These are phyloP conservation scores for Operophtera brumata DNA, from an alignment of 2,888 invertebrate species.

Conservation along the genomic window DNA sequence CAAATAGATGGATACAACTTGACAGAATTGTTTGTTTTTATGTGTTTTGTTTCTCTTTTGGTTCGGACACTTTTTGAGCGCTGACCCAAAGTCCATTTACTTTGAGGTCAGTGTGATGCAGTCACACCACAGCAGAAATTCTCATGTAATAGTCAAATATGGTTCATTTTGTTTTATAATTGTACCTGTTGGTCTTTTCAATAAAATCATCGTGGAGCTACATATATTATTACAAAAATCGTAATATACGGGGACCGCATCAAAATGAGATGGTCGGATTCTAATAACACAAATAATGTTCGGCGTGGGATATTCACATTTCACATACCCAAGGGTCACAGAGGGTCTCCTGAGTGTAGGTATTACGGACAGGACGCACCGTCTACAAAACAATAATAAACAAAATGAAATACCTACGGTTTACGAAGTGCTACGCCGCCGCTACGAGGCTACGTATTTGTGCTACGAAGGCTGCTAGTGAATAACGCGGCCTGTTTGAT, in stretches of 20 bases:
- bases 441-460: slow-evolving; percentile 24
- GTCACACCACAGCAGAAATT: too few relatives aligned
- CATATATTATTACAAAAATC: not conserved
- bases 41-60: too few relatives aligned
- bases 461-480: slow-evolving; percentile 26
- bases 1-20: too few relatives aligned
- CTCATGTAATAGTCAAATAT: too few relatives aligned
- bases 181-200: not conserved
- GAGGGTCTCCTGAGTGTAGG: slow-evolving; percentile 17
- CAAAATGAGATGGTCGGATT: slow-evolving; percentile 30
- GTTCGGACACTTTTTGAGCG: too few relatives aligned
- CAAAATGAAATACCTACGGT: slow-evolving; percentile 41
- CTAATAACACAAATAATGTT: slow-evolving; percentile 48
- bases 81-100: too few relatives aligned
- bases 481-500: slow-evolving; percentile 27
- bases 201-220: too few relatives aligned
- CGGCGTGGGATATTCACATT: slow-evolving; percentile 40
- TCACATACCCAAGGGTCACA: slow-evolving; percentile 38
- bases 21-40: too few relatives aligned
- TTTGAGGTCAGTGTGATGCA: too few relatives aligned
- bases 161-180: not conserved
- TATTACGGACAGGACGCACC: slow-evolving; percentile 40
- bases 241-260: not conserved
- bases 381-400: slow-evolving; percentile 45
- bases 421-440: slow-evolving; percentile 20